A percentile compares a stretch with the other conserved stretches of the same genome.
Evolutionary conservation across 2,888 invertebrate species (phyloP).

Genomic region (Anarsia innoxiella): DNA sequence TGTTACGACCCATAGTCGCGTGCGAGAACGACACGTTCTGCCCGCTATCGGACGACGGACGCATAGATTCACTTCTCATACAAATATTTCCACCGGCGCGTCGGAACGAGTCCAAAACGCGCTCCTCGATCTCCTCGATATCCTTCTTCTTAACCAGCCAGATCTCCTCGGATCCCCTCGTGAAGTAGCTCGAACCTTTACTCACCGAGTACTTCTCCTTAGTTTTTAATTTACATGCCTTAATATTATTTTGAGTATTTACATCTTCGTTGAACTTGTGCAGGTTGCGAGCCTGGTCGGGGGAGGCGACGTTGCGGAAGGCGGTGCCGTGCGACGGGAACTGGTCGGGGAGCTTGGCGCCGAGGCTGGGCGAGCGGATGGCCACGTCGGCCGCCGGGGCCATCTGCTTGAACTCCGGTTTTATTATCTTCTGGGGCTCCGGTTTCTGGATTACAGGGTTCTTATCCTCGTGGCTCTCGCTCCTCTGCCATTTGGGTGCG

Average conservation of each 20-base stretch:
- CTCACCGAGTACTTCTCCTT: constrained; percentile 60
- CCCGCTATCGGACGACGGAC: constrained; percentile 49
- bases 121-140: constrained; percentile 65
- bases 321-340: constrained; percentile 68
- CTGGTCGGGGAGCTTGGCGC: constrained; percentile 55
- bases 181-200: constrained; percentile 66
- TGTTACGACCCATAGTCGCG: constrained; percentile 46
- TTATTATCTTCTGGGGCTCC: constrained; percentile 62
- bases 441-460: constrained; percentile 43
- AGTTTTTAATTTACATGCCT: constrained; percentile 53
- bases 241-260: constrained; percentile 50
- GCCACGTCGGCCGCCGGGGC: constrained; percentile 55
- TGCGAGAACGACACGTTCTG: constrained; percentile 38
- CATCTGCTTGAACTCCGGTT: constrained; percentile 67
- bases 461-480: constrained; percentile 36
- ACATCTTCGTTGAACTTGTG: constrained; percentile 46
- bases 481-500: constrained; percentile 42
- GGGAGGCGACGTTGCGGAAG: constrained; percentile 62
- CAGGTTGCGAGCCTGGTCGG: constrained; percentile 38
- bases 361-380: constrained; percentile 62
- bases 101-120: constrained; percentile 61
- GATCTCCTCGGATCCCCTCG: constrained; percentile 64
- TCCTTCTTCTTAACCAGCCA: constrained; percentile 72
- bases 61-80: constrained; percentile 37
- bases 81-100: constrained; percentile 52